A percentile compares a stretch with the other conserved stretches of the same genome.
phyloP scores from a whole-genome alignment of 1,140 invertebrate species.

The Colletes gigas region DNA sequence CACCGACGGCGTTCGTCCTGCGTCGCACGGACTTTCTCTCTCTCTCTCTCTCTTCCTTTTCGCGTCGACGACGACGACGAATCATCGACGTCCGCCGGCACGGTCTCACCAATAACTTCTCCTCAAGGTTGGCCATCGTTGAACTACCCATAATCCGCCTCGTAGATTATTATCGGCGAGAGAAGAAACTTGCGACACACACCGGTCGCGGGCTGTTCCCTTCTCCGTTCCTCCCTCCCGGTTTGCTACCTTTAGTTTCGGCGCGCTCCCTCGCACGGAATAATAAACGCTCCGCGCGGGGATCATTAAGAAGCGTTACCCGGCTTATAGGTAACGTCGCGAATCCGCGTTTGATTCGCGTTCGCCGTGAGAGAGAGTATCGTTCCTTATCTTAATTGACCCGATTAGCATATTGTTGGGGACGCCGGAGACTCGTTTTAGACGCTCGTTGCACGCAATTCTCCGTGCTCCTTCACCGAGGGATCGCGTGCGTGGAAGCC shows the following conservation, averaged over 20 bases:
- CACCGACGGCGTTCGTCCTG: slow-evolving; percentile 12
- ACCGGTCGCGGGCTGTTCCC: slow-evolving; percentile 12
- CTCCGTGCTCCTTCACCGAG: background rate
- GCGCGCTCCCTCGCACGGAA: background rate
- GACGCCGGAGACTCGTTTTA: background rate
- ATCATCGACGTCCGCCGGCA: slow-evolving; percentile 34
- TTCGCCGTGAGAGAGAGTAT: slow-evolving; percentile 36
- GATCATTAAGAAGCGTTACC: slow-evolving; percentile 33
- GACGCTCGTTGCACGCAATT: slow-evolving; percentile 39
- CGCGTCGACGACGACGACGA: slow-evolving; percentile 16
- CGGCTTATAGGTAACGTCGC: slow-evolving; percentile 9
- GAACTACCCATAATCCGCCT: slow-evolving; percentile 62
- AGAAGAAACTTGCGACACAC: slow-evolving; percentile 60
- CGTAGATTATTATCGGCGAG: slow-evolving; percentile 62
- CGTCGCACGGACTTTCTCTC: background rate
- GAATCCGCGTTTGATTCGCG: slow-evolving; percentile 47
- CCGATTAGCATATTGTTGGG: slow-evolving; percentile 48
- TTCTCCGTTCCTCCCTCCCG: slow-evolving; percentile 17
- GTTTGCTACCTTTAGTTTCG: background rate
- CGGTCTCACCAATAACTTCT: slow-evolving; percentile 33
- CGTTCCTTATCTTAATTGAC: slow-evolving; percentile 52
- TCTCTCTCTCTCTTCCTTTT: background rate
- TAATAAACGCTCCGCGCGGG: slow-evolving; percentile 22
- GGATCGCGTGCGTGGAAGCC: slow-evolving; percentile 19
- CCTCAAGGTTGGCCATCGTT: slow-evolving; percentile 57